These are phyloP conservation scores for Kryptolebias marmoratus DNA, from an alignment of 2,113 vertebrate genomes.

Conservation along the genomic window DNA sequence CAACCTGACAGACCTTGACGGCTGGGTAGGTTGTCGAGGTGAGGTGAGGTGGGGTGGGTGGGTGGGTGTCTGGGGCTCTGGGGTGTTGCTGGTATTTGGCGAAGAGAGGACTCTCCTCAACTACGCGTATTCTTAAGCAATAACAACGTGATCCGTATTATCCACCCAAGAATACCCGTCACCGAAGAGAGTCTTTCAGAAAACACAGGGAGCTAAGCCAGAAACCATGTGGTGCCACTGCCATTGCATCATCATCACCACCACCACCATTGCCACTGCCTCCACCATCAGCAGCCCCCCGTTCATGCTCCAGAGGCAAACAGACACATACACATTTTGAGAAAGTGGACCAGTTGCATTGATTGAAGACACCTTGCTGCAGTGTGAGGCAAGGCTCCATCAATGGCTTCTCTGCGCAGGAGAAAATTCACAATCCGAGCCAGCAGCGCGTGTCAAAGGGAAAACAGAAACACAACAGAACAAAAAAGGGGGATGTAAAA, in stretches of 20 bases:
- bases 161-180: conserved; percentile 99
- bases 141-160: conserved; percentile 99
- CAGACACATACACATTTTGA: conserved; percentile 61
- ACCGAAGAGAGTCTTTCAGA: conserved; percentile 97
- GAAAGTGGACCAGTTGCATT: conserved; percentile 63
- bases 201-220: conserved; percentile 76
- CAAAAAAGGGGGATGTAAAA: conserved; percentile 22
- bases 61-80: conserved; percentile 54
- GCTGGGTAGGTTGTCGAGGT: conserved; percentile 37
- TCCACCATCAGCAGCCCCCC: conserved; percentile 48
- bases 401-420: conserved; percentile 84
- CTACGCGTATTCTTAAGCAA: conserved; percentile 99
- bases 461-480: conserved; percentile 19
- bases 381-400: conserved; percentile 77
- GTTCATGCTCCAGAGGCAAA: conserved; percentile 60
- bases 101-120: conserved; percentile 99
- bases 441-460: conserved; percentile 40
- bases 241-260: conserved; percentile 56
- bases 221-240: conserved; percentile 61
- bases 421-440: conserved; percentile 79
- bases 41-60: conserved; percentile 39
- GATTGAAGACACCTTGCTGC: conserved; percentile 81
- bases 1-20: conserved; percentile 53
- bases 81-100: conserved; percentile 71
- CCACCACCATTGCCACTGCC: conserved; percentile 36